These are phyloP conservation scores for Diprion similis DNA, from an alignment of 1,140 invertebrate genomes.

Conservation along the genomic window DNA sequence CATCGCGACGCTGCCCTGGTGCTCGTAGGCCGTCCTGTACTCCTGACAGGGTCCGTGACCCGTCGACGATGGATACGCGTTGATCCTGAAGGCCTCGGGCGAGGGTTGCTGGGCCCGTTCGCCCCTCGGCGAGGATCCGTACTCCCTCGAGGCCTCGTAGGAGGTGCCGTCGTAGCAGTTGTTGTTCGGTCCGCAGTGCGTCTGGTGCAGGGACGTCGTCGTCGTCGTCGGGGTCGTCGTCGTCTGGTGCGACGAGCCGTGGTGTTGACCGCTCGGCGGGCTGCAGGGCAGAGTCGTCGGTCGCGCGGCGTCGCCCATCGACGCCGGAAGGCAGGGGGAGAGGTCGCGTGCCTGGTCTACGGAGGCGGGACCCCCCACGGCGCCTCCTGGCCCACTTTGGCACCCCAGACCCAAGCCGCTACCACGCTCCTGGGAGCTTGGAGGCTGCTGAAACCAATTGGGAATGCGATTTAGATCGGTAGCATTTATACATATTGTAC, in stretches of 20 bases:
- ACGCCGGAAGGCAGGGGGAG: constrained; percentile 74
- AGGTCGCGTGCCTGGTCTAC: constrained; percentile 75
- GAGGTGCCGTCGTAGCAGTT: constrained; percentile 60
- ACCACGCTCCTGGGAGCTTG: constrained; percentile 58
- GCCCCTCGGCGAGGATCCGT: constrained; percentile 53
- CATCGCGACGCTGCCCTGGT: constrained; percentile 49
- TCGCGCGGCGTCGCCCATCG: constrained; percentile 66
- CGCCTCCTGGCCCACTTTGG: constrained; percentile 55
- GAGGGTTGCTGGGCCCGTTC: neutral
- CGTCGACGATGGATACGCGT: neutral
- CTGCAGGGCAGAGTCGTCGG: constrained; percentile 57
- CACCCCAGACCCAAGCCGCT: constrained; percentile 58
- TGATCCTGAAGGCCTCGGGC: neutral
- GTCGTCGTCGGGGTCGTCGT: constrained; percentile 37
- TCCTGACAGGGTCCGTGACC: constrained; percentile 33
- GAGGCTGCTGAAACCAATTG: constrained; percentile 57
- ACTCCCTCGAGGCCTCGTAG: constrained; percentile 58
- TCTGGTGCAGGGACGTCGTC: constrained; percentile 46
- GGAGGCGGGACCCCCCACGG: constrained; percentile 64
- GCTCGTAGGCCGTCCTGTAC: constrained; percentile 51
- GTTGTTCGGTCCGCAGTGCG: constrained; percentile 57
- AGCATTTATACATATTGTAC: no score
- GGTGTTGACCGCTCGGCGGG: constrained; percentile 46
- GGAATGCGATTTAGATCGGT: constrained; percentile 1
- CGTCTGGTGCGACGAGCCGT: constrained; percentile 47